These are phyloP conservation scores for Steatornis caripensis DNA, from an alignment of 2,113 vertebrate genomes.

Conservation along the genomic window DNA sequence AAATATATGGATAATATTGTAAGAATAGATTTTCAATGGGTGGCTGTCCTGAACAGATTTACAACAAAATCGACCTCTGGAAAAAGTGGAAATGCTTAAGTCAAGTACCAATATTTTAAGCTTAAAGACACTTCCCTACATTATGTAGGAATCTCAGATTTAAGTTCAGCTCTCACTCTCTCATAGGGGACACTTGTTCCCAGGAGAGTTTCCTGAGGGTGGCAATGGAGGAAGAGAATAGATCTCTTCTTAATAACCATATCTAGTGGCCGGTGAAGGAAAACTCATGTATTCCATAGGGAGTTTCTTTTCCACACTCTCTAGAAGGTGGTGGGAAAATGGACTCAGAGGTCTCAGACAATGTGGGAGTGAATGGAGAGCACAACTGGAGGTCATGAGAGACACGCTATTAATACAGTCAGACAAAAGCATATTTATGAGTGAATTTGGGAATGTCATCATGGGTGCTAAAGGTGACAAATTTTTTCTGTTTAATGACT, in stretches of 20 bases:
- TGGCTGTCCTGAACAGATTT: not conserved
- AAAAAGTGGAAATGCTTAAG: not conserved
- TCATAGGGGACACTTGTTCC: not conserved
- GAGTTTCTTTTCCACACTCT: not conserved
- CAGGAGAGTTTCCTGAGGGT: not conserved
- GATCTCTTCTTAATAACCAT: not conserved
- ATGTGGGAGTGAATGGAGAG: slow-evolving; percentile 1
- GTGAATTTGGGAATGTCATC: not conserved
- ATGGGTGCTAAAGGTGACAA: not conserved
- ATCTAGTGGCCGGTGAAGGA: not conserved
- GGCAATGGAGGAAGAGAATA: not conserved
- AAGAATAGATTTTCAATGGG: not conserved
- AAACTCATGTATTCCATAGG: not conserved
- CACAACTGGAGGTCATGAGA: slow-evolving; percentile 14
- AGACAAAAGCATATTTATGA: not conserved
- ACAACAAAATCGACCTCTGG: not conserved
- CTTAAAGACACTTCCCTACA: not conserved
- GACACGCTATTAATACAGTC: not conserved
- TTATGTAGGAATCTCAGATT: not conserved
- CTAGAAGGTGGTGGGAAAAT: not conserved
- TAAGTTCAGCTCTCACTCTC: not conserved
- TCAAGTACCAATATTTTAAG: not conserved
- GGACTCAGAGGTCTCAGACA: not conserved
- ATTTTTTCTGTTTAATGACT: not conserved
- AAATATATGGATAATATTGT: not conserved